These are phyloP conservation scores for Drosophila barbarae DNA, from an alignment of 2,888 invertebrate genomes.

Conservation along the genomic window DNA sequence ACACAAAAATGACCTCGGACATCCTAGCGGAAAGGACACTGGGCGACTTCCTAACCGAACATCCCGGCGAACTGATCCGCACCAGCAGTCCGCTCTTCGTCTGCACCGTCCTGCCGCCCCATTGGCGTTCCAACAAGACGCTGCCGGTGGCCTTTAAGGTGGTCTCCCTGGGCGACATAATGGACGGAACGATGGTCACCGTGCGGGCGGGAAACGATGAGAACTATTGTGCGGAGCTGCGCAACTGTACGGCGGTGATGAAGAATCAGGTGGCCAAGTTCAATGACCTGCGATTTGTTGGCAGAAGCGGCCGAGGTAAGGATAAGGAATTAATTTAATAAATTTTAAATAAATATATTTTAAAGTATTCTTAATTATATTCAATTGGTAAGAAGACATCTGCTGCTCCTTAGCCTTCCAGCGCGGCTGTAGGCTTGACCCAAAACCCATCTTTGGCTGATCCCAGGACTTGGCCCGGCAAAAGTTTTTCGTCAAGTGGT, in stretches of 20 bases:
- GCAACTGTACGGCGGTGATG: slow-evolving; percentile 97
- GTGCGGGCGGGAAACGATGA: slow-evolving; percentile 99
- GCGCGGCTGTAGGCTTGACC: no score
- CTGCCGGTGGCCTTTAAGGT: slow-evolving; percentile 98
- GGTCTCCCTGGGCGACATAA: slow-evolving; percentile 94
- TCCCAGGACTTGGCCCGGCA: background rate
- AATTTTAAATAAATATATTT: no score
- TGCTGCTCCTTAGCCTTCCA: no score
- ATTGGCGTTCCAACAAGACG: slow-evolving; percentile 99
- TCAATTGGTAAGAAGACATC: no score
- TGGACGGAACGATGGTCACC: slow-evolving; percentile 97
- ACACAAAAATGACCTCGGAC: slow-evolving; percentile 94
- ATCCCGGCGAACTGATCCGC: slow-evolving; percentile 94
- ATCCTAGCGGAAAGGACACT: slow-evolving; percentile 92
- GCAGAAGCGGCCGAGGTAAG: slow-evolving; percentile 95
- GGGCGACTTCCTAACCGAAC: slow-evolving; percentile 92
- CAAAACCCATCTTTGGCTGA: slow-evolving; percentile 3
- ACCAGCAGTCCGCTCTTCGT: slow-evolving; percentile 97
- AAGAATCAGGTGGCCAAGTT: slow-evolving; percentile 99
- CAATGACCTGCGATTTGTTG: slow-evolving; percentile 98
- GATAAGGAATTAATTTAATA: no score
- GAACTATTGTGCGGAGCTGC: slow-evolving; percentile 96
- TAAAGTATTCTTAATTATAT: no score
- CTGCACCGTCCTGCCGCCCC: slow-evolving; percentile 95
- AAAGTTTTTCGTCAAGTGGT: slow-evolving; percentile 31